Evolutionary conservation across 2,888 invertebrate genomes (phyloP).

Genomic region (Pachymerium ferrugineum): DNA sequence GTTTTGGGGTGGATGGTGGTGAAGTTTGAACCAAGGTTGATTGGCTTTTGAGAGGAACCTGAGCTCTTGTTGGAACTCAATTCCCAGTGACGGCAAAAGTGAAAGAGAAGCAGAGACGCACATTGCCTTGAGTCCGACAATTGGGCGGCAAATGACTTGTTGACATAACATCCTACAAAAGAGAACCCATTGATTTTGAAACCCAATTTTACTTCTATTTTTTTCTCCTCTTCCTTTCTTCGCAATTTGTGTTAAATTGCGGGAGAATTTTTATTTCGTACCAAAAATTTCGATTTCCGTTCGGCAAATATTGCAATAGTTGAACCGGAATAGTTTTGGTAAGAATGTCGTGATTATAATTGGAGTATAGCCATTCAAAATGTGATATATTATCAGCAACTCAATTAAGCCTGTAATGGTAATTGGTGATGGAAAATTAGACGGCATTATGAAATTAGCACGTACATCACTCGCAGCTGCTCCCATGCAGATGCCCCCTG

Average conservation of each 20-base stretch:
- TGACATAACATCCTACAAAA: neutral
- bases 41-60: neutral
- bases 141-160: conserved; percentile 7
- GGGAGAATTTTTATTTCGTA: no score
- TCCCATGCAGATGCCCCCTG: neutral
- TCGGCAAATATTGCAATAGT: no score
- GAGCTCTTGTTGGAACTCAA: neutral
- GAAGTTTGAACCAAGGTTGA: conserved; percentile 4
- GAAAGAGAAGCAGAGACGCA: neutral
- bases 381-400: conserved; percentile 3
- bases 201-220: neutral
- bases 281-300: no score
- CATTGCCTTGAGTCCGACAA: neutral
- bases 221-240: neutral
- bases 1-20: neutral
- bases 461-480: neutral
- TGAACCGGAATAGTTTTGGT: no score
- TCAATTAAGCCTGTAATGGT: conserved; percentile 9
- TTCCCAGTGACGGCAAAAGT: conserved; percentile 4
- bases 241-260: neutral
- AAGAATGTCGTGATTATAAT: no score
- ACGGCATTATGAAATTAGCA: conserved; percentile 8
- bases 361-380: neutral
- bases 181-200: neutral
- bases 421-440: conserved; percentile 13